Base-by-base conservation (phyloP, 2,888 invertebrate genomes). In the Pyrrhia umbra region DNA sequence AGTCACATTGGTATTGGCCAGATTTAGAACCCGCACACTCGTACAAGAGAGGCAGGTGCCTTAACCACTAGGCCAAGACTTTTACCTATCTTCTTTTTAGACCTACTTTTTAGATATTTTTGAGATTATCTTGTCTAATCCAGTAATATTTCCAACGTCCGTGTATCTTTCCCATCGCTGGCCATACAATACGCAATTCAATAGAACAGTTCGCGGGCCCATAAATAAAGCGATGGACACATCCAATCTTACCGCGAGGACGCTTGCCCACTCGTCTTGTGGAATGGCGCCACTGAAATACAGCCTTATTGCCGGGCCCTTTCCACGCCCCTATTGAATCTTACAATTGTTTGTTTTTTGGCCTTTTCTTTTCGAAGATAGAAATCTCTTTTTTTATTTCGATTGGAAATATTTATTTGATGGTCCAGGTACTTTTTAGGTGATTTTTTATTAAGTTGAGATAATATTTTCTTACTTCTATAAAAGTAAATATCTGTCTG, bases 161-260 rank as follows among this genome's bases (percentile, higher is more conserved):
- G 1, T 51, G 63, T 61, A 68, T 72, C 64, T 62, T 69, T 68
- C 59, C 59, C 45, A 57, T 58, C 37, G 69, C 34, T 9, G 34
- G 52, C 69, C 45, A 57, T 58, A 75, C 66, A 68, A 77, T 72
- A 70, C 69, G 71, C 76, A 79, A 77, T 82, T 79, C 80, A 84
- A 80, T 79, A 79, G 80, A 81, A 80, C 79, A 79, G 68, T 79
- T 77, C 68, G 80, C 40, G 49, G 56, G 64, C 81, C 72, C 69
- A 87, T 87, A 86, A 87, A 87, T 87, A 86, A 84, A 63, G 68
- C 78, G 77, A 84, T 81, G 86, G 87, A 86, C 87, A 84, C 80
- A 86, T 86, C 82, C 87, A 86, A 87, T 87, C 86, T 80, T 80
- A 80, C 81, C 75, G 73, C 60, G 75, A 74, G 77, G 79, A 77